These are phyloP conservation scores for Amia ocellicauda DNA, from an alignment of 2,113 vertebrate species.

Conservation along the genomic window DNA sequence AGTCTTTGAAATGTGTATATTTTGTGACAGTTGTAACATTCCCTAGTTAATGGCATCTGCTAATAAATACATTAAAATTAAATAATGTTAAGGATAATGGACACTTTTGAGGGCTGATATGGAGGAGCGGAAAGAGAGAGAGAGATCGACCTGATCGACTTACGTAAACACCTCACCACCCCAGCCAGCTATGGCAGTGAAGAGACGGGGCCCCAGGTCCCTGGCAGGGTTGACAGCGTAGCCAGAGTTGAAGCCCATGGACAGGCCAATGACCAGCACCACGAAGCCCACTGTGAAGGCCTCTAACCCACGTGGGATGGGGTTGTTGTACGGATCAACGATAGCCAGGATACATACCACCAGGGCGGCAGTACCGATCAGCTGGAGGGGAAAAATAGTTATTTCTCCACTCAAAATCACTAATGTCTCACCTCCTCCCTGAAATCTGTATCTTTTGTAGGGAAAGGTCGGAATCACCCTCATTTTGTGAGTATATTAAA, in stretches of 20 bases:
- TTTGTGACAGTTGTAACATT: too few species aligned
- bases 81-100: too few species aligned
- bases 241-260: constrained; percentile 98
- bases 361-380: constrained; percentile 89
- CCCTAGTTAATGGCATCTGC: too few species aligned
- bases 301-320: constrained; percentile 84
- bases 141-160: constrained; percentile 44
- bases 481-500: too few species aligned
- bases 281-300: constrained; percentile 95
- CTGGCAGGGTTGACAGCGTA: constrained; percentile 96
- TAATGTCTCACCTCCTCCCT: too few species aligned
- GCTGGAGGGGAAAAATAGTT: constrained; percentile 52
- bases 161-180: constrained; percentile 85
- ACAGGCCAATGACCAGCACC: constrained; percentile 88
- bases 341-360: constrained; percentile 93
- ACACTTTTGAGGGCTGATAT: too few species aligned
- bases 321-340: constrained; percentile 90
- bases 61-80: too few species aligned
- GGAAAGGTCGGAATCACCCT: too few species aligned
- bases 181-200: constrained; percentile 90
- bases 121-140: constrained; percentile 14
- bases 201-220: constrained; percentile 90
- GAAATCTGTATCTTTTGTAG: too few species aligned
- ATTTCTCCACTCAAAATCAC: too few species aligned
- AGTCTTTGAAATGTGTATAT: too few species aligned